Evolutionary conservation across 2,113 vertebrate species (phyloP).

Genomic region (Corythornis madagascariensis): DNA sequence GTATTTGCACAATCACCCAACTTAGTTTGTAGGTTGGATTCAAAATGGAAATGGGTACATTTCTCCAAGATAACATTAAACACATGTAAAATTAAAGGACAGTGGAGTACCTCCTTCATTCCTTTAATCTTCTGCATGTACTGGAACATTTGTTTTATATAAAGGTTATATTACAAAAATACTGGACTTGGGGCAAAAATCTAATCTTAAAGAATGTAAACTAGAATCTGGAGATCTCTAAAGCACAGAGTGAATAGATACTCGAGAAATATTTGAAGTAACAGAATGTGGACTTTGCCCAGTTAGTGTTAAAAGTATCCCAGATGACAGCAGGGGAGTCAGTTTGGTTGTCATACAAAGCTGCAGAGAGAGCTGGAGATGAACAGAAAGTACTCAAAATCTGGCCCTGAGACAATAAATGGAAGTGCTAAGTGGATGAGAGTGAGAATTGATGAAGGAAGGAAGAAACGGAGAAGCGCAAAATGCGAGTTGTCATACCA

Average conservation of each 20-base stretch:
- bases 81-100: conserved; percentile 48
- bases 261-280: conserved; percentile 25
- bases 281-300: conserved; percentile 34
- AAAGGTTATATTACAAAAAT: conserved; percentile 59
- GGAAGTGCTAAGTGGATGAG: conserved; percentile 29
- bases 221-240: conserved; percentile 19
- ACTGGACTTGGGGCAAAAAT: conserved; percentile 44
- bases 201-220: conserved; percentile 49
- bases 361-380: conserved; percentile 33
- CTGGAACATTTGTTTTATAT: conserved; percentile 62
- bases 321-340: conserved; percentile 34
- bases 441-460: not conserved
- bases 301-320: conserved; percentile 38
- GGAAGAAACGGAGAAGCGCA: conserved; percentile 26
- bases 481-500: conserved; percentile 1
- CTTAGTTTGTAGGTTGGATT: conserved; percentile 16
- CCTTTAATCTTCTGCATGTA: conserved; percentile 45
- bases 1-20: conserved; percentile 3
- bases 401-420: conserved; percentile 35
- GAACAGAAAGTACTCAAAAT: conserved; percentile 43
- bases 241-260: conserved; percentile 31
- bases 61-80: conserved; percentile 49
- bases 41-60: conserved; percentile 39
- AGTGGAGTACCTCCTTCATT: conserved; percentile 8
- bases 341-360: conserved; percentile 39